Evolutionary conservation across 2,888 invertebrate species (phyloP).

Genomic region (Apotomis turbidana): DNA sequence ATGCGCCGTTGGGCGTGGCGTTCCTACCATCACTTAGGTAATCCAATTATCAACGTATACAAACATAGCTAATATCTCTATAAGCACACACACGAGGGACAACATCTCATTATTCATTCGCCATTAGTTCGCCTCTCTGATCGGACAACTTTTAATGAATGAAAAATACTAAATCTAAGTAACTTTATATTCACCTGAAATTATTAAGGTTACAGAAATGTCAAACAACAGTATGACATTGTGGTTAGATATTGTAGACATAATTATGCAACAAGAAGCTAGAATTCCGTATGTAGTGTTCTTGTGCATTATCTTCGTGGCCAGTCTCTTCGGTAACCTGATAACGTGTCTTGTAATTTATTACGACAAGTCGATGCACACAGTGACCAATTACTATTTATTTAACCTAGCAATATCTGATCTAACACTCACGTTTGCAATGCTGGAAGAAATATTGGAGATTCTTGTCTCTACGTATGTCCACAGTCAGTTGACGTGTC

Average conservation of each 20-base stretch:
- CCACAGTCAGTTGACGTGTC: constrained; percentile 12
- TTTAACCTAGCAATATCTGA: constrained; percentile 39
- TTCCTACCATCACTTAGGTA: constrained; percentile 2
- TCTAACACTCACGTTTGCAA: constrained; percentile 25
- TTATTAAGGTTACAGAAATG: neutral
- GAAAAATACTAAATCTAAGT: neutral
- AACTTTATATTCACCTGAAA: neutral
- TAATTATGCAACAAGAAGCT: neutral
- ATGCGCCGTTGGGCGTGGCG: neutral
- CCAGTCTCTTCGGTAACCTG: constrained; percentile 44
- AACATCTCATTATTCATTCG: neutral
- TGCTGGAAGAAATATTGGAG: constrained; percentile 29
- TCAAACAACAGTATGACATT: constrained; percentile 6
- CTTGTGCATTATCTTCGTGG: constrained; percentile 27
- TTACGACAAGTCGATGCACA: constrained; percentile 39
- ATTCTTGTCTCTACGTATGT: constrained; percentile 9
- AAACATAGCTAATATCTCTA: neutral
- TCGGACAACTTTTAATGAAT: neutral
- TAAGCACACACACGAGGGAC: neutral
- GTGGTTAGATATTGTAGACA: constrained; percentile 28
- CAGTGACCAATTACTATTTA: constrained; percentile 40
- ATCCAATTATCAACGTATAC: constrained; percentile 11
- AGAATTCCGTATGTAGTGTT: neutral
- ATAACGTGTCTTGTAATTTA: constrained; percentile 53
- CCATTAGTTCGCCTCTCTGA: neutral